Evolutionary conservation across 2,113 vertebrate genomes (phyloP).

Genomic region (Oreotrochilus melanogaster): DNA sequence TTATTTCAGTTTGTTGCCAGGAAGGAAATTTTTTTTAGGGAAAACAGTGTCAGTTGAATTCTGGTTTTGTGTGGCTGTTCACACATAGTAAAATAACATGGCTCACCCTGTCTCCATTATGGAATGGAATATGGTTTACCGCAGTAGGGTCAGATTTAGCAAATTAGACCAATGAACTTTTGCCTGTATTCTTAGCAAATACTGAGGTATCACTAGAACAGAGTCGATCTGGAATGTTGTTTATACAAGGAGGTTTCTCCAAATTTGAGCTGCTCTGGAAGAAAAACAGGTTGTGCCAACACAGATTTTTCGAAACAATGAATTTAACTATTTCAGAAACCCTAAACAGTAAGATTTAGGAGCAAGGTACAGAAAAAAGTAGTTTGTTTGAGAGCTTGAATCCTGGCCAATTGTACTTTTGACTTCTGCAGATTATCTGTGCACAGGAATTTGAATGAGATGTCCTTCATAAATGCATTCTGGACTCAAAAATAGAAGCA

Average conservation of each 20-base stretch:
- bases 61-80: conserved; percentile 14
- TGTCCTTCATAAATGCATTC: neutral
- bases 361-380: neutral
- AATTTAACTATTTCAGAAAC: conserved; percentile 3
- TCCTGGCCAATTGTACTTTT: neutral
- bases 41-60: conserved; percentile 2
- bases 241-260: neutral
- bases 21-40: neutral
- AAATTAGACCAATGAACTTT: conserved; percentile 31
- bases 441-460: neutral
- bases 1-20: neutral
- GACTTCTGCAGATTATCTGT: neutral
- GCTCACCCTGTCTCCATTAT: neutral
- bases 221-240: conserved; percentile 24
- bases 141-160: neutral
- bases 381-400: neutral
- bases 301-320: neutral
- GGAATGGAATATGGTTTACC: conserved; percentile 17
- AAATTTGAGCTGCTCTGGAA: conserved; percentile 5
- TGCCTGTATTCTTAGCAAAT: conserved; percentile 18
- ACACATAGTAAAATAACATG: neutral
- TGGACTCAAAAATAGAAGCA: neutral
- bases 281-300: neutral
- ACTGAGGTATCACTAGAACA: conserved; percentile 17
- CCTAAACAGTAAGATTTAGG: neutral